These are phyloP conservation scores for Eupsittula cactorum DNA, from an alignment of 2,113 vertebrate genomes.

Conservation along the genomic window DNA sequence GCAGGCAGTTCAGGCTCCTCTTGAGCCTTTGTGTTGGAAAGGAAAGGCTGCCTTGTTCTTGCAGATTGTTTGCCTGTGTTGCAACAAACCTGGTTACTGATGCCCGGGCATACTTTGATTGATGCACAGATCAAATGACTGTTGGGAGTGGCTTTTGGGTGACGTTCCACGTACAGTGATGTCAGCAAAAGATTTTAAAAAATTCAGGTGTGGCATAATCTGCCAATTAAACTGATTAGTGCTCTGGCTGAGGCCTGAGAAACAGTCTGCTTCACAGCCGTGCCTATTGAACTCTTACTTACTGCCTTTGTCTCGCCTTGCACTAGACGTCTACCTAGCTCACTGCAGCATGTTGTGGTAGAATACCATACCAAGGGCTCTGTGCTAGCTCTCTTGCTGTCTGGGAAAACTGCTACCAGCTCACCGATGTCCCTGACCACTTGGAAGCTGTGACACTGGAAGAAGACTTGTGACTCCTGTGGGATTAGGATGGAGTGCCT, in stretches of 20 bases:
- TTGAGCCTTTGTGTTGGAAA: not conserved
- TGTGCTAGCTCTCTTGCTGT: not conserved
- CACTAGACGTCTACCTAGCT: not conserved
- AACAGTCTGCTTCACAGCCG: not conserved
- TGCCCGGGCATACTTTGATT: constrained; percentile 27
- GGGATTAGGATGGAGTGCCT: constrained; percentile 40
- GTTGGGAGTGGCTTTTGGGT: constrained; percentile 53
- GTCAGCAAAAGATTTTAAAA: constrained; percentile 66
- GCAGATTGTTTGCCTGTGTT: not conserved
- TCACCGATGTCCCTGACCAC: not conserved
- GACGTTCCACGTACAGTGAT: constrained; percentile 23
- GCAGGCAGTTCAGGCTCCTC: not conserved
- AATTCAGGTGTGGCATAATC: constrained; percentile 66
- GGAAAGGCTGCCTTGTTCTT: not conserved
- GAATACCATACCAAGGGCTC: not conserved
- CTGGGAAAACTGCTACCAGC: not conserved
- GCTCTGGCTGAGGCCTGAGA: constrained; percentile 29
- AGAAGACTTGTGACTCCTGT: not conserved
- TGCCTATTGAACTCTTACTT: not conserved
- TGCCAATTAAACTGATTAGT: constrained; percentile 63
- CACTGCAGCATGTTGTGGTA: not conserved
- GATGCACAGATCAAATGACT: constrained; percentile 52
- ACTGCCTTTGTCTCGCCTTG: not conserved
- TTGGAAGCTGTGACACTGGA: constrained; percentile 9
- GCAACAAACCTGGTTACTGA: constrained; percentile 10